These are phyloP conservation scores for Drosophila melanogaster DNA, from an alignment of 1,140 invertebrate species.

Conservation along the genomic window DNA sequence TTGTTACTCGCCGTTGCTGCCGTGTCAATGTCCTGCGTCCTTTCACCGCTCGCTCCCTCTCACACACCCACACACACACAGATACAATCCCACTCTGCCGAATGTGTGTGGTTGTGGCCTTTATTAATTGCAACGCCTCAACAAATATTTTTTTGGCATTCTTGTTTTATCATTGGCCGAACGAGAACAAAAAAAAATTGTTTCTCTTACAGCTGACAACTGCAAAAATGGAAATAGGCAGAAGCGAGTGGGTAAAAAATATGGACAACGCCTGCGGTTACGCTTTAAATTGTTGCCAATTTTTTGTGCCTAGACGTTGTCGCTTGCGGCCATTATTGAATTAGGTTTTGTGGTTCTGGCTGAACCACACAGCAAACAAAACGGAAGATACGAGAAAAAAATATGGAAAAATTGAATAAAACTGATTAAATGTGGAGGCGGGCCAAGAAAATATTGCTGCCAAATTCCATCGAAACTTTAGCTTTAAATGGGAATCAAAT, in stretches of 20 bases:
- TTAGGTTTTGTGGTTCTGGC: constrained; percentile 53
- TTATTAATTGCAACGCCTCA: constrained; percentile 81
- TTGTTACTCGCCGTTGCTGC: constrained; percentile 36
- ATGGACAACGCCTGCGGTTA: constrained; percentile 63
- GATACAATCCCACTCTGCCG: background rate
- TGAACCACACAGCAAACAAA: constrained; percentile 7
- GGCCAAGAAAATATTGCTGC: constrained; percentile 1
- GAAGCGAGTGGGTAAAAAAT: constrained; percentile 21
- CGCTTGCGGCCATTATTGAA: constrained; percentile 60
- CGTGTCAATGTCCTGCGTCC: constrained; percentile 71
- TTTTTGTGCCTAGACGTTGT: constrained; percentile 43
- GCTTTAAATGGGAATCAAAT: constrained; percentile 14
- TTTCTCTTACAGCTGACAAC: constrained; percentile 55
- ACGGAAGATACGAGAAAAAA: background rate
- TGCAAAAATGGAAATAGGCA: constrained; percentile 52
- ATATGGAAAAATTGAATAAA: constrained; percentile 21
- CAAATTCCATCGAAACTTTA: constrained; percentile 28
- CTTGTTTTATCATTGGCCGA: constrained; percentile 49
- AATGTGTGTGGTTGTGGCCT: constrained; percentile 55
- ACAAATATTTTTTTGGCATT: constrained; percentile 71
- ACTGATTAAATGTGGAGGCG: constrained; percentile 14
- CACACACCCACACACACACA: background rate
- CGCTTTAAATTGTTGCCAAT: constrained; percentile 75
- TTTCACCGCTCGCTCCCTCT: constrained; percentile 13
- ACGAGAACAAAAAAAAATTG: constrained; percentile 30